A percentile compares a stretch with the other conserved stretches of the same genome.
These are phyloP conservation scores for Paracentrotus lividus DNA, from an alignment of 53 echinoderm and acorn worm genomes.

Conservation along the genomic window DNA sequence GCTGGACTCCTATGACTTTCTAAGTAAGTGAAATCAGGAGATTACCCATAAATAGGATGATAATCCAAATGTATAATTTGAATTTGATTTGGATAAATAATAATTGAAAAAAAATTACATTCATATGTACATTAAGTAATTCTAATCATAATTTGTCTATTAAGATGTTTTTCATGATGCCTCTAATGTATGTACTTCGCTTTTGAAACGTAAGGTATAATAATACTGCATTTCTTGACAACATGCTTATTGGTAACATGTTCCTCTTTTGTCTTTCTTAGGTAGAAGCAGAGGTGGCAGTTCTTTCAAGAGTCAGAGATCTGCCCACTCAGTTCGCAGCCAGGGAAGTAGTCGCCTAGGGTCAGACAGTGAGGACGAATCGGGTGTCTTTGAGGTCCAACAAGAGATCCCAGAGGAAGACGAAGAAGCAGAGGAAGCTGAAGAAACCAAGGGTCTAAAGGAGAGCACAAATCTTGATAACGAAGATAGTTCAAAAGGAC, in stretches of 20 bases:
- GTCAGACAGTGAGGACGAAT: constrained; percentile 66
- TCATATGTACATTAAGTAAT: too few relatives aligned
- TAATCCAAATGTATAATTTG: too few relatives aligned
- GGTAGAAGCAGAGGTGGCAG: constrained; percentile 19
- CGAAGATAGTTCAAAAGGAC: neutral
- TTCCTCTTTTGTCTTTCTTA: neutral
- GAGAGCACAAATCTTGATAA: neutral
- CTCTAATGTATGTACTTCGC: neutral
- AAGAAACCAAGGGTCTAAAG: neutral
- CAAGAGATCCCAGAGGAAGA: constrained; percentile 6
- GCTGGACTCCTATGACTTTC: constrained; percentile 53
- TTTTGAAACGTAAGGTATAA: too few relatives aligned
- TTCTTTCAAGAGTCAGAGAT: constrained; percentile 59
- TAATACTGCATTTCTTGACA: neutral
- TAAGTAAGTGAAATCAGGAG: constrained; percentile 31
- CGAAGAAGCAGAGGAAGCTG: constrained; percentile 43
- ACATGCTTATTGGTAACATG: neutral
- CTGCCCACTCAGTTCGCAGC: constrained; percentile 50
- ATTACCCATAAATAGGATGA: too few relatives aligned
- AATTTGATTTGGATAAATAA: neutral
- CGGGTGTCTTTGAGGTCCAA: constrained; percentile 32
- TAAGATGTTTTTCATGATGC: neutral
- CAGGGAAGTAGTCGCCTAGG: constrained; percentile 24
- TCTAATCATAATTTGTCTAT: neutral
- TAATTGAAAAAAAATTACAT: neutral